Evolutionary conservation across 1,140 invertebrate species (phyloP).

Genomic region (Scaptodrosophila lebanonensis): DNA sequence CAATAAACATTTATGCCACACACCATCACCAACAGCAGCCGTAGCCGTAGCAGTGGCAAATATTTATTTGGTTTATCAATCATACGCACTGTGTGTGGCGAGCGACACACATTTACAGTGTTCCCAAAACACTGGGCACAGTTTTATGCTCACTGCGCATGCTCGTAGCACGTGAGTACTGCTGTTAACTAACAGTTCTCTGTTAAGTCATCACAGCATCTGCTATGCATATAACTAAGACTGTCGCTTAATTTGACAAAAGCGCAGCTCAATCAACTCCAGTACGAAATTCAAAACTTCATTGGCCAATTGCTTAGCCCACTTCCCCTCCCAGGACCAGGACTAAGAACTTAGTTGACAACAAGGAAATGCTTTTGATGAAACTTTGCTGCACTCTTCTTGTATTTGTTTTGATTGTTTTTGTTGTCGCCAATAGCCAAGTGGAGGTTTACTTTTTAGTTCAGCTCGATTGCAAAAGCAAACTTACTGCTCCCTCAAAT

Average conservation of each 20-base stretch:
- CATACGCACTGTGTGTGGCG: constrained; percentile 61
- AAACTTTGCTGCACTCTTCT: constrained; percentile 38
- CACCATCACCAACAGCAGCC: background rate
- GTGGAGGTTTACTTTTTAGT: constrained; percentile 16
- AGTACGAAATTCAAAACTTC: too few species aligned
- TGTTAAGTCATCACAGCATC: too few species aligned
- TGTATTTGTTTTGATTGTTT: too few species aligned
- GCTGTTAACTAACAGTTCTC: too few species aligned
- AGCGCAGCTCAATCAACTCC: too few species aligned
- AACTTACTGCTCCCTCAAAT: too few species aligned
- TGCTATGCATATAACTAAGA: too few species aligned
- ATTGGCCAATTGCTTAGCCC: too few species aligned
- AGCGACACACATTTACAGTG: constrained; percentile 4
- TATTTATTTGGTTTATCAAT: constrained; percentile 76
- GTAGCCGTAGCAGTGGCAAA: constrained; percentile 49
- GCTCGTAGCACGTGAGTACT: constrained; percentile 53
- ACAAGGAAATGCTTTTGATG: constrained; percentile 69
- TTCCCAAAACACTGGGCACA: constrained; percentile 58
- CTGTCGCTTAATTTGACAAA: too few species aligned
- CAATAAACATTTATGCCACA: constrained; percentile 42
- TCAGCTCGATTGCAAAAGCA: constrained; percentile 24
- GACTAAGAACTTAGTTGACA: constrained; percentile 44
- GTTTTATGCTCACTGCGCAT: constrained; percentile 36
- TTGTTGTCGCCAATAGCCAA: too few species aligned
- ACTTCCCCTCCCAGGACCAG: background rate